Evolutionary conservation across 2,888 invertebrate genomes (phyloP).

Genomic region (Thyatira batis): DNA sequence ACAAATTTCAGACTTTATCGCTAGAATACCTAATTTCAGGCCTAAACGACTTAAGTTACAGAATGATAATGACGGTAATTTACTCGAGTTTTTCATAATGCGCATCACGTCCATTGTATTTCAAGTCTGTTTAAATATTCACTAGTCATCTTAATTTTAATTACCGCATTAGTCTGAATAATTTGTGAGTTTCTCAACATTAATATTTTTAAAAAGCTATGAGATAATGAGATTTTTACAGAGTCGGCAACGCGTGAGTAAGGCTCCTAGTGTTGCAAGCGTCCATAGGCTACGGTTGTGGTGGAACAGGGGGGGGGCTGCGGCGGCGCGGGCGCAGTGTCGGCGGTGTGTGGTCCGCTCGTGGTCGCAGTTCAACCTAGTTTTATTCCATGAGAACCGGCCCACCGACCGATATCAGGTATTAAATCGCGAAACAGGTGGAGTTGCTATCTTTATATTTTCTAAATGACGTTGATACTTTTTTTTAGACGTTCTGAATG

Average conservation of each 20-base stretch:
- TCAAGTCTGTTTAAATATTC: neutral
- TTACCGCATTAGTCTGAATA: neutral
- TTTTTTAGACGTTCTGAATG: no score
- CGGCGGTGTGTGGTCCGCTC: neutral
- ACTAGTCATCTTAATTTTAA: neutral
- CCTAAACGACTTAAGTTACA: neutral
- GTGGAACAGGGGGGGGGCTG: neutral
- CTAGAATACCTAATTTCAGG: no score
- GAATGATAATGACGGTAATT: neutral
- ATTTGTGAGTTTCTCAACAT: neutral
- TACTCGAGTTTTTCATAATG: neutral
- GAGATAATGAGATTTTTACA: no score
- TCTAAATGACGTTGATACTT: neutral
- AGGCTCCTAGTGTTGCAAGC: no score
- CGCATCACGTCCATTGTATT: neutral
- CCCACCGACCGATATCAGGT: neutral
- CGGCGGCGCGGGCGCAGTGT: neutral
- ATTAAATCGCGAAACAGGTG: neutral
- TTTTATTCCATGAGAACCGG: slow-evolving; percentile 3
- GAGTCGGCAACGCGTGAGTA: no score
- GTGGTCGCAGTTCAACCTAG: neutral
- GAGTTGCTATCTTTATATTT: neutral
- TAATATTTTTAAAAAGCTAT: neutral
- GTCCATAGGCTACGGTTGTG: no score
- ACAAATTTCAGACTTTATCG: no score